These are phyloP conservation scores for Chrysodeixis includens DNA, from an alignment of 2,888 invertebrate genomes.

Conservation along the genomic window DNA sequence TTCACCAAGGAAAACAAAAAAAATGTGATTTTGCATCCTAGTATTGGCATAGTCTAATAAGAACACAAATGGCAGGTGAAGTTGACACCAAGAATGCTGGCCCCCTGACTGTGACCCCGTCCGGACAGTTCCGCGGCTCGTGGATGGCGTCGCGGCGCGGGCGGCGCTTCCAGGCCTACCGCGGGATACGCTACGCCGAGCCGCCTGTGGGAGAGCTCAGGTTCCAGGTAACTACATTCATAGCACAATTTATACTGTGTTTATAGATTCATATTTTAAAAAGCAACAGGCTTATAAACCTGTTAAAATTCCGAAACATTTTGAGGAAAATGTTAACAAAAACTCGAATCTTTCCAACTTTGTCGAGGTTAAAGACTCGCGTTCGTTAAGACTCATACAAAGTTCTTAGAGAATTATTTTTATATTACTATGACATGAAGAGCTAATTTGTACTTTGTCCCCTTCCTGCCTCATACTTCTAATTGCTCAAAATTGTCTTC, in stretches of 20 bases:
- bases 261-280: too few species aligned
- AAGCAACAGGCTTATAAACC: not conserved
- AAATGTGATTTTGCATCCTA: not conserved
- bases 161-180: slow-evolving; percentile 77
- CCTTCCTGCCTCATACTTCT: too few species aligned
- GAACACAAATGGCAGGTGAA: not conserved
- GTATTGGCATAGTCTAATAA: too few species aligned
- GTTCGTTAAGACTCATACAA: not conserved
- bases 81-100: not conserved
- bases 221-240: slow-evolving; percentile 69
- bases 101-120: slow-evolving; percentile 59
- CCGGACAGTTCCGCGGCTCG: slow-evolving; percentile 78
- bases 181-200: slow-evolving; percentile 81
- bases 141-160: slow-evolving; percentile 76
- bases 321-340: not conserved
- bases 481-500: too few species aligned
- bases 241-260: too few species aligned
- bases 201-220: slow-evolving; percentile 76
- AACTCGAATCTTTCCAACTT: not conserved
- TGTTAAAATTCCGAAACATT: not conserved
- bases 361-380: not conserved
- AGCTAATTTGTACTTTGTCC: too few species aligned
- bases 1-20: too few species aligned
- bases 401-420: too few species aligned
- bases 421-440: too few species aligned